These are phyloP conservation scores for Melanotaenia boesemani DNA, from an alignment of 2,797 vertebrate species.

Conservation along the genomic window DNA sequence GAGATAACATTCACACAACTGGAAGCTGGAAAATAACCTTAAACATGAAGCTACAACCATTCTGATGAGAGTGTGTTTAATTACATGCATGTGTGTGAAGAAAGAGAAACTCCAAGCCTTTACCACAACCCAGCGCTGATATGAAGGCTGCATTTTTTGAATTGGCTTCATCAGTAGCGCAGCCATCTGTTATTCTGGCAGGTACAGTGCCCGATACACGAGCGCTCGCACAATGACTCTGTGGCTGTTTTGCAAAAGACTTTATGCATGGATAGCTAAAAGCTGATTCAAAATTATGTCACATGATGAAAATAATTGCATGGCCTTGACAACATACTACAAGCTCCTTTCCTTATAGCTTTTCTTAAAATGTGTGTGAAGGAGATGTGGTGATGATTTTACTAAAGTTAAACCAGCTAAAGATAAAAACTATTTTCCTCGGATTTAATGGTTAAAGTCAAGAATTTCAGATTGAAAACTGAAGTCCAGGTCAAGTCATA, in stretches of 20 bases:
- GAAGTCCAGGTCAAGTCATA: background rate
- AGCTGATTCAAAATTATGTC: conserved; percentile 45
- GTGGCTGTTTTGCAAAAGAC: conserved; percentile 42
- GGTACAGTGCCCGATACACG: conserved; percentile 52
- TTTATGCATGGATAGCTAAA: conserved; percentile 38
- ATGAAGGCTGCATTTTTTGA: conserved; percentile 55
- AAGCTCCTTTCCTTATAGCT: conserved; percentile 15
- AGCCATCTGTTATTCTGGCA: conserved; percentile 72
- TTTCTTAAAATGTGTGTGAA: conserved; percentile 28
- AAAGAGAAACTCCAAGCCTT: conserved; percentile 32
- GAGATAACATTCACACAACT: conserved; percentile 19
- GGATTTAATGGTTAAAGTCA: background rate
- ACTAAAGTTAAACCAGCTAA: background rate
- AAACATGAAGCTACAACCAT: background rate
- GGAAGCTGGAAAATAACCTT: conserved; percentile 4
- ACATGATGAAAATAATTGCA: conserved; percentile 40
- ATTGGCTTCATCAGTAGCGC: conserved; percentile 64
- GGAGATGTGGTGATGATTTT: background rate
- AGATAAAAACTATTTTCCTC: background rate
- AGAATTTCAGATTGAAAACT: conserved; percentile 10
- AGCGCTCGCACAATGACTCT: conserved; percentile 45
- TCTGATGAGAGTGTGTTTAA: background rate
- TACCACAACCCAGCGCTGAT: conserved; percentile 38
- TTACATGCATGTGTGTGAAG: background rate
- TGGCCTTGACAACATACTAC: conserved; percentile 45